phyloP scores from a whole-genome alignment of 2,113 vertebrate genomes.

The Hipposideros armiger region DNA sequence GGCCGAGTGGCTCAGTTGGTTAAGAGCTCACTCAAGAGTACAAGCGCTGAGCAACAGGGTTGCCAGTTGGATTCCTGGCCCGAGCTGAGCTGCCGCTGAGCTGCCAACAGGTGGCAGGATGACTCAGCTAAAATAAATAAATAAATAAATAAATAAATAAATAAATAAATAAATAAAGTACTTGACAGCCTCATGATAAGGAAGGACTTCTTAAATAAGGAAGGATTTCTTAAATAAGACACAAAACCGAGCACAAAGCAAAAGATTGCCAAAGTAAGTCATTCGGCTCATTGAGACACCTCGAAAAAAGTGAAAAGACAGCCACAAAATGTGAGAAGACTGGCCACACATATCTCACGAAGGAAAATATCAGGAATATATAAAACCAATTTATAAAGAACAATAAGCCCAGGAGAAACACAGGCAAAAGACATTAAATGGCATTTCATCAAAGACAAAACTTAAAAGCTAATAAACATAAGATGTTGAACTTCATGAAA shows the following conservation, averaged over 20 bases:
- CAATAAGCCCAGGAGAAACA: not conserved
- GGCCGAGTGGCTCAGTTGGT: too few relatives aligned
- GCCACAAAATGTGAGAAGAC: not conserved
- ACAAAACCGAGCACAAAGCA: not conserved
- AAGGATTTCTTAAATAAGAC: not conserved
- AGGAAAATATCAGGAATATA: not conserved
- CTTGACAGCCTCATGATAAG: not conserved
- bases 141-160: too few relatives aligned
- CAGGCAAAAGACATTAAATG: not conserved
- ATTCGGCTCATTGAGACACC: not conserved
- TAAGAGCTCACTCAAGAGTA: too few relatives aligned
- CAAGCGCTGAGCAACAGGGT: too few relatives aligned
- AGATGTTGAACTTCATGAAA: not conserved
- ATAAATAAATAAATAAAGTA: not conserved
- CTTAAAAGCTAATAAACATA: not conserved
- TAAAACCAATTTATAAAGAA: not conserved
- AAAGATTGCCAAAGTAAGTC: not conserved
- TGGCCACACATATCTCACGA: not conserved
- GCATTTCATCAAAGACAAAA: conserved; percentile 7
- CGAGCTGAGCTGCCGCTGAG: too few relatives aligned
- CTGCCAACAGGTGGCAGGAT: too few relatives aligned
- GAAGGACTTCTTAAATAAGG: not conserved
- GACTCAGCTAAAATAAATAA: too few relatives aligned
- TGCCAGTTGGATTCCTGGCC: too few relatives aligned
- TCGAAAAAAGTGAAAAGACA: not conserved